Evolutionary conservation across 2,888 invertebrate genomes (phyloP), one percentile per base, ranked within the genome.

Genomic region (Elegia similella): DNA sequence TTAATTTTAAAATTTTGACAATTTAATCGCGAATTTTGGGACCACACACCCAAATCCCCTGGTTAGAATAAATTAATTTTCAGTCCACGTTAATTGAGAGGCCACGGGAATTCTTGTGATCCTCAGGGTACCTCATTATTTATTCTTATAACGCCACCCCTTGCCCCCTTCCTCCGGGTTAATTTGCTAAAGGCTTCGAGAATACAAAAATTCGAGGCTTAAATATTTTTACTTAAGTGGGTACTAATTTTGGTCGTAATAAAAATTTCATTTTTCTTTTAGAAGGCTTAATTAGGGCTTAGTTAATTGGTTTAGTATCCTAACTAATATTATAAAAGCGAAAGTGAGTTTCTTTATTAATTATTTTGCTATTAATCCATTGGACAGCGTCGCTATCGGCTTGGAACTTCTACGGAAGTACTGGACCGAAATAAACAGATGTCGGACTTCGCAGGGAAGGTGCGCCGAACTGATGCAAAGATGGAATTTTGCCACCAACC

Each of bases 1-100:
- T n/a, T n/a, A n/a, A n/a, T n/a, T n/a, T n/a, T n/a, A n/a, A n/a
- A n/a, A n/a, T n/a, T n/a, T n/a, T n/a, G 13, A 55, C 30, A 46
- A 17, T 32, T 42, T 12, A 38, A 29, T 50, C 63, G 59, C 65
- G 46, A 1, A 0, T 44, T 62, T 7, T 59, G 53, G 0, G 17
- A 54, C 62, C 61, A 43, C 57, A 62, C 56, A 23, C 46, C 16
- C 16, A 23, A 56, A 59, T 59, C 60, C 62, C 59, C 50, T 61
- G 75, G 76, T 77, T 72, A 75, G 78, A 84, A 84, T 83, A 82
- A 84, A 86, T 86, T 85, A 84, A 84, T 84, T 82, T 77, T 70
- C 78, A 77, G 78, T 78, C 68, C 66, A 73, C 76, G 74, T 79
- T 86, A 86, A 86, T 85, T 85, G 83, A 82, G 84, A 78, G 75